Conservation (phyloP, 2,888 invertebrate genomes). For the Dynastes tityus region DNA sequence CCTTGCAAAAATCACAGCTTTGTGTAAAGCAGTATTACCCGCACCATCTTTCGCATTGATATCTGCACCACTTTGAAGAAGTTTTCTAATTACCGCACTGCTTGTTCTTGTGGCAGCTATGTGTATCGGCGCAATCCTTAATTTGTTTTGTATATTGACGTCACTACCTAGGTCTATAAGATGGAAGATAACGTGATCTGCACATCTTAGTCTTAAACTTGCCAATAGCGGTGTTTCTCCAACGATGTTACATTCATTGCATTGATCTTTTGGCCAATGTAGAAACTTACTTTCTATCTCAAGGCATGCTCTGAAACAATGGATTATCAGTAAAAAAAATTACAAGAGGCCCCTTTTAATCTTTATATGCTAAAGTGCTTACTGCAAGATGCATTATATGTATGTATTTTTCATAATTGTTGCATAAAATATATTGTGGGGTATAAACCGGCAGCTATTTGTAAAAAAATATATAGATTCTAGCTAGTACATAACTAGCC, state of each 20-base stretch:
- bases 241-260: background rate
- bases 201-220: background rate
- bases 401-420: too few relatives aligned
- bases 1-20: background rate
- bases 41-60: background rate
- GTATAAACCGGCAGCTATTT: too few relatives aligned
- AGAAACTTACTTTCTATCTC: background rate
- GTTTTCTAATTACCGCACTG: background rate
- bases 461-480: too few relatives aligned
- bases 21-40: constrained; percentile 11
- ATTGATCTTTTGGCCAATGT: background rate
- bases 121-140: background rate
- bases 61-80: constrained; percentile 1
- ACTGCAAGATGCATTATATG: too few relatives aligned
- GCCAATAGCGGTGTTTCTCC: background rate
- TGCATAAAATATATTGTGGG: too few relatives aligned
- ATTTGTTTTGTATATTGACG: background rate
- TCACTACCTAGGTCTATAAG: background rate
- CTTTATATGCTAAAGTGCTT: too few relatives aligned
- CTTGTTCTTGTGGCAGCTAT: background rate
- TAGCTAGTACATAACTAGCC: too few relatives aligned
- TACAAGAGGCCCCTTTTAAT: too few relatives aligned
- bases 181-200: background rate
- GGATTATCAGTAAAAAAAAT: too few relatives aligned
- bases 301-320: too few relatives aligned